phyloP scores from a whole-genome alignment of 2,888 invertebrate genomes.

The Nowickia ferox region DNA sequence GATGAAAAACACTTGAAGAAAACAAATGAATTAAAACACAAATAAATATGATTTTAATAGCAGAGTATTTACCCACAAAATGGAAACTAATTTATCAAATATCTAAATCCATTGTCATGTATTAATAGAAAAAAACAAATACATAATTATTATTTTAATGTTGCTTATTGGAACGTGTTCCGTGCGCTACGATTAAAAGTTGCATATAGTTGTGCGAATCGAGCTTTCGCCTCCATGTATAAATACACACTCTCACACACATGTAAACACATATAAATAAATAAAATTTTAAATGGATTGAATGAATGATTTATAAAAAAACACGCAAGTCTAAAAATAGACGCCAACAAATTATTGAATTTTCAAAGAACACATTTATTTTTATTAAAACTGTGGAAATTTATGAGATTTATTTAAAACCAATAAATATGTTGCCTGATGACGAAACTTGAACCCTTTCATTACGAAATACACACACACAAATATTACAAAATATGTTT shows the following conservation, averaged over 20 bases:
- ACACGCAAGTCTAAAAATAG: constrained; percentile 60
- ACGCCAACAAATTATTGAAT: constrained; percentile 32
- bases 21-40: constrained; percentile 51
- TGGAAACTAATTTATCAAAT: constrained; percentile 7
- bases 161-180: background rate
- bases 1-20: constrained; percentile 25
- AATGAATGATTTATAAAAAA: constrained; percentile 29
- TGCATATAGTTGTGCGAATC: background rate
- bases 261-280: constrained; percentile 11
- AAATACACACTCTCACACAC: constrained; percentile 21
- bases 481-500: constrained; percentile 10
- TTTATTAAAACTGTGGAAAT: background rate
- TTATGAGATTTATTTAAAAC: background rate
- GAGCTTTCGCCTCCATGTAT: background rate
- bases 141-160: background rate
- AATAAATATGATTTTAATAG: constrained; percentile 23
- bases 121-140: background rate
- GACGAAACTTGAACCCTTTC: background rate
- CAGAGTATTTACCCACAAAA: background rate
- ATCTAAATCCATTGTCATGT: constrained; percentile 6
- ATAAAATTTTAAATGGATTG: constrained; percentile 32
- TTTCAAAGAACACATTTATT: background rate
- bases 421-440: background rate
- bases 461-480: background rate
- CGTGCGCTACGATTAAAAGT: background rate